A percentile compares a stretch with the other conserved stretches of the same genome.
These are phyloP conservation scores for Acleris sparsana DNA, from an alignment of 2,888 invertebrate species.

Conservation along the genomic window DNA sequence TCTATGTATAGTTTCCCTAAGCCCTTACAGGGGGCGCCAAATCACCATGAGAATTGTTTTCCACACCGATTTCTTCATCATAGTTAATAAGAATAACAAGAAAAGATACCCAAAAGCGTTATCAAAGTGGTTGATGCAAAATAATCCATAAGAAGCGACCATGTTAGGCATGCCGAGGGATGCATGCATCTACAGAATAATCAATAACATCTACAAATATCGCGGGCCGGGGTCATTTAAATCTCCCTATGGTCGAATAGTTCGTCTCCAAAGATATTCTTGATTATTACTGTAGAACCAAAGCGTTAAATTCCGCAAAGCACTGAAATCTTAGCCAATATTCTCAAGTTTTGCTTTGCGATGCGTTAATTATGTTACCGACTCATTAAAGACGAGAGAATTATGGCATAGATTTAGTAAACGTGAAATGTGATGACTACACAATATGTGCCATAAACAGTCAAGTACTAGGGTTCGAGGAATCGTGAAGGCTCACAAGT, in stretches of 20 bases:
- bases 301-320: constrained; percentile 29
- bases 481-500: neutral
- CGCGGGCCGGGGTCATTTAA: no score
- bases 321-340: constrained; percentile 27
- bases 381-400: neutral
- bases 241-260: no score
- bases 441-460: constrained; percentile 43
- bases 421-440: constrained; percentile 43
- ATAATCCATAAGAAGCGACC: constrained; percentile 62
- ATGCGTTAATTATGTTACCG: neutral
- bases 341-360: neutral
- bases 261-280: constrained; percentile 24
- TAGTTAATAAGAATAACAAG: constrained; percentile 60
- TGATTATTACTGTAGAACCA: constrained; percentile 18
- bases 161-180: constrained; percentile 59
- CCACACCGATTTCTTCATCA: constrained; percentile 79
- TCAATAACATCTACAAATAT: constrained; percentile 46
- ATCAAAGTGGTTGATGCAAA: constrained; percentile 62
- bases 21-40: constrained; percentile 78
- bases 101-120: constrained; percentile 60
- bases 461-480: neutral
- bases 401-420: constrained; percentile 29
- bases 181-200: constrained; percentile 50
- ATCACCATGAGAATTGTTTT: constrained; percentile 64
- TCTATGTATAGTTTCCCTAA: constrained; percentile 24